Evolutionary conservation across 2,888 invertebrate genomes (phyloP).

Genomic region (Melinopterus prodromus): DNA sequence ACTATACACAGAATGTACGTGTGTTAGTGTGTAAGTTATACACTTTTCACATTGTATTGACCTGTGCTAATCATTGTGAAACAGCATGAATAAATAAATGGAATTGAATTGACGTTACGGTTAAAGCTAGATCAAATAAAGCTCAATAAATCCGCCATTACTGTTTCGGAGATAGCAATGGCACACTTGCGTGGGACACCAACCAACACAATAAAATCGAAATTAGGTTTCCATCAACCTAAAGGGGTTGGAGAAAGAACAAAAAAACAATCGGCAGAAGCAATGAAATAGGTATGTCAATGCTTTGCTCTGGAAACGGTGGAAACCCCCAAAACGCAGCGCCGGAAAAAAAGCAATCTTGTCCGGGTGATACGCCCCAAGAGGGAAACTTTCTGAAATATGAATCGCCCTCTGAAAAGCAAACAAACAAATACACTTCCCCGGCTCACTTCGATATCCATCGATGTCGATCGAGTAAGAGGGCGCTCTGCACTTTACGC

Average conservation of each 20-base stretch:
- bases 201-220: not conserved
- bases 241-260: not conserved
- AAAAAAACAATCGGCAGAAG: not conserved
- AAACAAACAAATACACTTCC: conserved; percentile 4
- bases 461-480: not conserved
- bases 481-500: not conserved
- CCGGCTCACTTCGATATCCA: not conserved
- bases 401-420: not conserved
- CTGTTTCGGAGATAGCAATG: not conserved
- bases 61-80: too few species aligned
- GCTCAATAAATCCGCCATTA: not conserved
- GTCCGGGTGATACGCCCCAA: not conserved
- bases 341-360: not conserved
- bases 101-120: too few species aligned
- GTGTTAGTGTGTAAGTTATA: too few species aligned
- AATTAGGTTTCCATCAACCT: not conserved
- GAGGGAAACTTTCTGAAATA: conserved; percentile 4
- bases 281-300: not conserved
- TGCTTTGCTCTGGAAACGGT: not conserved
- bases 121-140: not conserved
- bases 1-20: too few species aligned
- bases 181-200: not conserved
- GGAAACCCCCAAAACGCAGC: not conserved
- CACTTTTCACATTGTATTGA: too few species aligned
- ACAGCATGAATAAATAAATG: too few species aligned